These are phyloP conservation scores for Rosalia funebris DNA, from an alignment of 2,888 invertebrate species.

Conservation along the genomic window DNA sequence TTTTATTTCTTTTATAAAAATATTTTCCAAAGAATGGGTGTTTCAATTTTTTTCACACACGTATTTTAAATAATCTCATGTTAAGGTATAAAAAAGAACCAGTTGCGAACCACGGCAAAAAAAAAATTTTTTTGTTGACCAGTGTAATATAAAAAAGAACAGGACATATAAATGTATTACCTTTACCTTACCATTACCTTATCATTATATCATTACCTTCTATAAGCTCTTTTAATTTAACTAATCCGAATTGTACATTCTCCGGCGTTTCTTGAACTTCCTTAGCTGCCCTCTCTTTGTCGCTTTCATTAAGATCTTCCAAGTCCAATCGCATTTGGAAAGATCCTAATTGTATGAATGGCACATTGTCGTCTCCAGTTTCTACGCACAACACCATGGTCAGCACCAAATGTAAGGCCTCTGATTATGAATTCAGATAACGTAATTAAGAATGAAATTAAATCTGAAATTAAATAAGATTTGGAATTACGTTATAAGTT, in stretches of 20 bases:
- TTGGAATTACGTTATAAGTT: too few relatives aligned
- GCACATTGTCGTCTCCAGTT: conserved; percentile 67
- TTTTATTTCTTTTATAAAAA: too few relatives aligned
- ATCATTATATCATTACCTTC: too few relatives aligned
- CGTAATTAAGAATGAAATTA: background rate
- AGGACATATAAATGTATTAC: too few relatives aligned
- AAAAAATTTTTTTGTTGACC: too few relatives aligned
- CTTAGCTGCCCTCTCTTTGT: conserved; percentile 71
- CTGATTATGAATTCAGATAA: conserved; percentile 14
- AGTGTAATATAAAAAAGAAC: too few relatives aligned
- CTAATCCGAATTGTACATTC: conserved; percentile 69
- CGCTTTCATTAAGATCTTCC: conserved; percentile 69
- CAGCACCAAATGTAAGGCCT: background rate
- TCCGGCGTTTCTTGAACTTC: conserved; percentile 81
- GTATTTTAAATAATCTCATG: too few relatives aligned
- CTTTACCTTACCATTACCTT: too few relatives aligned
- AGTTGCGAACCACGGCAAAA: too few relatives aligned
- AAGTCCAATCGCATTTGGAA: conserved; percentile 72
- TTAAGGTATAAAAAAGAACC: too few relatives aligned
- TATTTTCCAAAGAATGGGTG: too few relatives aligned
- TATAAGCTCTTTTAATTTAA: conserved; percentile 68
- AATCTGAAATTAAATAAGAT: conserved; percentile 5
- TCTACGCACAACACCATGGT: conserved; percentile 49
- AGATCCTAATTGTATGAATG: conserved; percentile 72
- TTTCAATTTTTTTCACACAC: too few relatives aligned